These are phyloP conservation scores for Phoeniculus purpureus DNA, from an alignment of 2,797 vertebrate genomes.

Conservation along the genomic window DNA sequence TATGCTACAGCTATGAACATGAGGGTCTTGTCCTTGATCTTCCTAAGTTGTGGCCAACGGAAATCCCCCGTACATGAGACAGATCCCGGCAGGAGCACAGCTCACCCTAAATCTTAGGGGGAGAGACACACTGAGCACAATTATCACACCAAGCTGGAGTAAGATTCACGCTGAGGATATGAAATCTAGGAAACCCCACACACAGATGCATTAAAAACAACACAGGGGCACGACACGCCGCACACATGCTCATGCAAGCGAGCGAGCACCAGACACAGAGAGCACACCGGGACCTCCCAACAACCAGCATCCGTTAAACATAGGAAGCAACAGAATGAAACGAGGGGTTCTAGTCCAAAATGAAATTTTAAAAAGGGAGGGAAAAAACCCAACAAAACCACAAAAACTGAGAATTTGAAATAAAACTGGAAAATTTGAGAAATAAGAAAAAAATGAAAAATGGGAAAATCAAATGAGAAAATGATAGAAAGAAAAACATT, in stretches of 20 bases:
- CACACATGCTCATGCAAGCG: not conserved
- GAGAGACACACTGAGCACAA: fast-evolving
- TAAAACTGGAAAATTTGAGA: no score
- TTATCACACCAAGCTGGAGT: not conserved
- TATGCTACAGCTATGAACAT: not conserved
- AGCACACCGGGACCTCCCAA: not conserved
- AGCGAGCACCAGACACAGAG: not conserved
- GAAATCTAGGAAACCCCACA: not conserved
- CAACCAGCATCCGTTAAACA: no score
- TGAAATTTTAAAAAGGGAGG: not conserved
- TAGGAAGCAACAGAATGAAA: not conserved
- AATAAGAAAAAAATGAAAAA: no score
- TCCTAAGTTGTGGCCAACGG: not conserved
- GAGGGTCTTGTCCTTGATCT: not conserved
- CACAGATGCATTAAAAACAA: not conserved
- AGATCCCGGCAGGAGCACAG: not conserved
- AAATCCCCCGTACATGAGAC: fast-evolving
- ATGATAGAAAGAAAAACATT: no score
- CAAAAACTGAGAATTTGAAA: no score
- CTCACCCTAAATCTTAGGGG: fast-evolving
- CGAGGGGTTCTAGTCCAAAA: not conserved
- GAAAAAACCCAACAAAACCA: not conserved
- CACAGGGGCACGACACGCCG: fast-evolving
- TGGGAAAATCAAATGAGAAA: no score
- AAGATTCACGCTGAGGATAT: fast-evolving